Evolutionary conservation across 2,888 invertebrate species (phyloP), one percentile per base, ranked within the genome.

Genomic region (Drosophila kuntzei): DNA sequence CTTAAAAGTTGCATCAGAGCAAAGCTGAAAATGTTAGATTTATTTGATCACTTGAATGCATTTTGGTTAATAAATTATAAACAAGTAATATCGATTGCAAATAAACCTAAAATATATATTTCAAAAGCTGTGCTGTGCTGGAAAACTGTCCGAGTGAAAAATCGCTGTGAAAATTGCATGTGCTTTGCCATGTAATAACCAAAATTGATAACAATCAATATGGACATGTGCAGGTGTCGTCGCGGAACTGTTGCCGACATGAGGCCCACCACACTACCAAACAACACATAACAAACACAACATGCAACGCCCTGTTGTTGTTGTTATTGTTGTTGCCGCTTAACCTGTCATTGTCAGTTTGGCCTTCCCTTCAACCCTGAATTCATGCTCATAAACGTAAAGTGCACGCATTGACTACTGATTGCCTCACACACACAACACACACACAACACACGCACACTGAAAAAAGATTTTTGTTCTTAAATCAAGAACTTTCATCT

Each of bases 331-430:
- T 49, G 54, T 49, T 62, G 82, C 72, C 89, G 86, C 86, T 83
- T 83, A 89, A 85, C 89, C 89, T 87, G 88, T 87, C 86, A 88
- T 89, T 87, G 86, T 79, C 82, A 83, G 88, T 71, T 70, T 76
- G 85, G 66, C 65, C 67, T 55, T 60, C 46, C 20, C 49, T 39
- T 46, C 39, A n/a, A 12, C 34, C 8, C 34, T 16, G 22, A 57
- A 37, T 47, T 25, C 32, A 63, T 53, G 54, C 62, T 82, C 53
- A 82, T 66, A 78, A 87, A 60, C 55, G 66, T 70, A 89, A 82
- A 89, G 83, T 88, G 89, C 87, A 84, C 89, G 83, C 89, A 89
- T 84, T 87, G 83, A 76, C 86, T 79, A 81, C 88, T 81, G 83
- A 84, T 89, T 89, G 83, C 80, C 79, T 51, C 61, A 9, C 32